Percentiles rank a stretch among this genome's conserved stretches.
Evolutionary conservation across 1,140 invertebrate genomes (phyloP).

Genomic region (Trichomalopsis sarcophagae): DNA sequence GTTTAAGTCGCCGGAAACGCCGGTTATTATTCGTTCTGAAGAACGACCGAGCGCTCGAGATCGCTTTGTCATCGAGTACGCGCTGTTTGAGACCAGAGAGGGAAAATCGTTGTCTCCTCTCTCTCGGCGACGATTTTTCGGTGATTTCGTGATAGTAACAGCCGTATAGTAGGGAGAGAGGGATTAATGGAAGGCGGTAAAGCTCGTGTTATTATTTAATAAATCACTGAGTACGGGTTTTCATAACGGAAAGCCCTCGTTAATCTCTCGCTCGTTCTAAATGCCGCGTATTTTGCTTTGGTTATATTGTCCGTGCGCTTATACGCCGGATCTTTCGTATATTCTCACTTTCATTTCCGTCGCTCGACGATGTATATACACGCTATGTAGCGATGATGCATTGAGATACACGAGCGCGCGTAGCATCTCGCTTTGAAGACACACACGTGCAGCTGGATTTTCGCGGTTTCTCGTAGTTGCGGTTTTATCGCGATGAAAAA

Average conservation of each 20-base stretch:
- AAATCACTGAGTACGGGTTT: constrained; percentile 31
- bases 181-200: constrained; percentile 4
- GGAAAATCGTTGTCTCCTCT: background rate
- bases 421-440: background rate
- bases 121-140: constrained; percentile 29
- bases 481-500: no score
- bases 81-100: constrained; percentile 16
- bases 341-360: background rate
- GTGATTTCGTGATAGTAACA: background rate
- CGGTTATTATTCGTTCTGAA: constrained; percentile 46
- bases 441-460: background rate
- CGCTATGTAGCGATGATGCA: background rate
- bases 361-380: background rate
- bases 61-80: constrained; percentile 48
- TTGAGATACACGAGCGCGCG: background rate
- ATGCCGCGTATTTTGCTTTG: constrained; percentile 10
- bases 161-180: background rate
- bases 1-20: constrained; percentile 46
- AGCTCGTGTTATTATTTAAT: constrained; percentile 42
- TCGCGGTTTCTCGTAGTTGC: no score
- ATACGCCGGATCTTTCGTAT: background rate
- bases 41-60: constrained; percentile 8
- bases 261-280: constrained; percentile 17
- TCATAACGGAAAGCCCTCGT: constrained; percentile 24
- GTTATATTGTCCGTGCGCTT: background rate